Evolutionary conservation across 2,113 vertebrate genomes (phyloP).

Genomic region (Poecile atricapillus): DNA sequence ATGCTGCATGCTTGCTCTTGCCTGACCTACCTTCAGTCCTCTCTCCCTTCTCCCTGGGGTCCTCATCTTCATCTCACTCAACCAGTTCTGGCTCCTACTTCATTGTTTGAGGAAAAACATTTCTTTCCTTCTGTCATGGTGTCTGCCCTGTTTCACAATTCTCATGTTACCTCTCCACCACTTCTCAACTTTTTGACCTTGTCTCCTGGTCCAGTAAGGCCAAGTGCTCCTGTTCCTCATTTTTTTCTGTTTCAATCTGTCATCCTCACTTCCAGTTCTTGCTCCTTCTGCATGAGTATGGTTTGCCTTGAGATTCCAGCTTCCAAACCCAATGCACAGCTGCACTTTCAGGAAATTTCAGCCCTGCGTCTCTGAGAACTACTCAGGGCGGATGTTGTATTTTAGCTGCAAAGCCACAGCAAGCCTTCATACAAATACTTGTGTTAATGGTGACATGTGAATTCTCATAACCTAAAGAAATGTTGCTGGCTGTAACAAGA

Average conservation of each 20-base stretch:
- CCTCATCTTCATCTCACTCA: not conserved
- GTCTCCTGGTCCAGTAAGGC: not conserved
- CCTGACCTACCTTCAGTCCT: not conserved
- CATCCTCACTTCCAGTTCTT: not conserved
- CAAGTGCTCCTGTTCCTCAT: not conserved
- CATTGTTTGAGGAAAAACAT: not conserved
- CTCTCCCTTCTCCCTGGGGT: not conserved
- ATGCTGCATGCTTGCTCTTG: rapidly evolving
- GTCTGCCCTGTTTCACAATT: not conserved
- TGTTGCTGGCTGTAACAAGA: not conserved
- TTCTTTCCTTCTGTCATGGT: not conserved
- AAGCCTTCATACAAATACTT: not conserved
- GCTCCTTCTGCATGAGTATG: not conserved
- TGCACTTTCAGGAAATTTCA: not conserved
- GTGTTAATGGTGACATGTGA: rapidly evolving
- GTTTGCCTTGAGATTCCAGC: not conserved
- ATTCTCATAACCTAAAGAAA: not conserved
- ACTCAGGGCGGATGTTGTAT: not conserved
- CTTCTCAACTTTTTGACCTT: not conserved
- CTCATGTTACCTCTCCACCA: not conserved
- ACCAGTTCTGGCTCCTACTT: not conserved
- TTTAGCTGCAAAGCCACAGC: not conserved
- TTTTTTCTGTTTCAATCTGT: not conserved
- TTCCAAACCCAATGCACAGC: rapidly evolving
- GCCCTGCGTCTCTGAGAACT: not conserved